Evolutionary conservation across 2,113 vertebrate genomes (phyloP).

Genomic region (Cyanoramphus novaezelandiae): DNA sequence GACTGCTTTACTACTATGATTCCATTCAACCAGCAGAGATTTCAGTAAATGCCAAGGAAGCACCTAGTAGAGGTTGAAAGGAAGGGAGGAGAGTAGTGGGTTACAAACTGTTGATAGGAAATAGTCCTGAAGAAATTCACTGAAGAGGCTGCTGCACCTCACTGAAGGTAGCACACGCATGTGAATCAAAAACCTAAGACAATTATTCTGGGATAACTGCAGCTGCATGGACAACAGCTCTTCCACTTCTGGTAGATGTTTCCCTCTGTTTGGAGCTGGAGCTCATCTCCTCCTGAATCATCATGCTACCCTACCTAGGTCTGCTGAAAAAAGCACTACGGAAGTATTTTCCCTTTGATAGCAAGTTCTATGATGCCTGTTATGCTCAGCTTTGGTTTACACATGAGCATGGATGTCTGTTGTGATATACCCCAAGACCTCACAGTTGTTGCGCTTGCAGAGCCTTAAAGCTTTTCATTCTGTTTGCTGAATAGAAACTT

Average conservation of each 20-base stretch:
- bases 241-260: background rate
- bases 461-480: background rate
- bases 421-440: background rate
- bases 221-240: constrained; percentile 5
- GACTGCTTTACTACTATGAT: background rate
- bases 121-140: background rate
- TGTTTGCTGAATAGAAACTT: background rate
- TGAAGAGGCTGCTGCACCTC: background rate
- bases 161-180: background rate
- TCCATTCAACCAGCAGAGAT: background rate
- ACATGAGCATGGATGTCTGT: background rate
- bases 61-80: background rate
- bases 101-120: background rate
- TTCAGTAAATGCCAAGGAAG: background rate
- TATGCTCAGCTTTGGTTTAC: background rate
- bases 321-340: constrained; percentile 20
- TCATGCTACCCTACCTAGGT: background rate
- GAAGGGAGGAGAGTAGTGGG: background rate
- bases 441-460: background rate
- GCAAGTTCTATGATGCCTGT: background rate
- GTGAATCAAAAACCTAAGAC: background rate
- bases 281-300: constrained; percentile 5
- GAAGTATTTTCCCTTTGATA: constrained; percentile 3
- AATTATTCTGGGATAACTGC: background rate
- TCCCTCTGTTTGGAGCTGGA: background rate